Evolutionary conservation across 2,888 invertebrate genomes (phyloP).

Genomic region (Eurois occulta): DNA sequence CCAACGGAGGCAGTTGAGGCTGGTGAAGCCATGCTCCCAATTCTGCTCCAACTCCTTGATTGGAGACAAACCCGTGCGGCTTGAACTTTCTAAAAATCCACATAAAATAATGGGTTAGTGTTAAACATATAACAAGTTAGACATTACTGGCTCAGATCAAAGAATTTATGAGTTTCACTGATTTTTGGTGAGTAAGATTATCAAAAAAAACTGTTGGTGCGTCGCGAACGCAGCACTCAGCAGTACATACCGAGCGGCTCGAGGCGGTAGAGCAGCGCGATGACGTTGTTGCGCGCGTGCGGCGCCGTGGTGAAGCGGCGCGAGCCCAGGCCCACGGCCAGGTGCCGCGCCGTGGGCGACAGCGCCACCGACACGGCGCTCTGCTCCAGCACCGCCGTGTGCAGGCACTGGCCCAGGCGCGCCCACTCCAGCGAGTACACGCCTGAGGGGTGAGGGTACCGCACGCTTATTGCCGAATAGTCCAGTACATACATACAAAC

Average conservation of each 20-base stretch:
- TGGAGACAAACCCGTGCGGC: constrained; percentile 85
- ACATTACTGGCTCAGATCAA: neutral
- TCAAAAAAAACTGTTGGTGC: neutral
- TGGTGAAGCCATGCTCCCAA: constrained; percentile 92
- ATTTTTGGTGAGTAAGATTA: neutral
- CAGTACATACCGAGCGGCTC: constrained; percentile 79
- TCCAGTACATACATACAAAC: neutral
- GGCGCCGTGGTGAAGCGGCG: constrained; percentile 91
- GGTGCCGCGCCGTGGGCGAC: constrained; percentile 94
- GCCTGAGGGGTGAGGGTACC: constrained; percentile 82
- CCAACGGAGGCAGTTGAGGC: constrained; percentile 96
- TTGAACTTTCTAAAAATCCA: constrained; percentile 80
- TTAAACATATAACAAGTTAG: neutral
- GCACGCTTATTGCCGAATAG: neutral
- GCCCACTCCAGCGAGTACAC: constrained; percentile 95
- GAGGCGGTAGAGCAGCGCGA: constrained; percentile 86
- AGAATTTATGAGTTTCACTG: neutral
- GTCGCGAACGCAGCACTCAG: neutral
- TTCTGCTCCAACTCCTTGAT: constrained; percentile 92
- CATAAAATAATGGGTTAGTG: constrained; percentile 14
- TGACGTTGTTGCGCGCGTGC: constrained; percentile 87
- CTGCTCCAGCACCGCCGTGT: constrained; percentile 94
- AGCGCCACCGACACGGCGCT: constrained; percentile 96
- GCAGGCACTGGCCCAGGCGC: constrained; percentile 94
- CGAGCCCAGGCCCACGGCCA: constrained; percentile 95